Evolutionary conservation across 2,113 vertebrate species (phyloP).

Genomic region (Dicentrarchus labrax): DNA sequence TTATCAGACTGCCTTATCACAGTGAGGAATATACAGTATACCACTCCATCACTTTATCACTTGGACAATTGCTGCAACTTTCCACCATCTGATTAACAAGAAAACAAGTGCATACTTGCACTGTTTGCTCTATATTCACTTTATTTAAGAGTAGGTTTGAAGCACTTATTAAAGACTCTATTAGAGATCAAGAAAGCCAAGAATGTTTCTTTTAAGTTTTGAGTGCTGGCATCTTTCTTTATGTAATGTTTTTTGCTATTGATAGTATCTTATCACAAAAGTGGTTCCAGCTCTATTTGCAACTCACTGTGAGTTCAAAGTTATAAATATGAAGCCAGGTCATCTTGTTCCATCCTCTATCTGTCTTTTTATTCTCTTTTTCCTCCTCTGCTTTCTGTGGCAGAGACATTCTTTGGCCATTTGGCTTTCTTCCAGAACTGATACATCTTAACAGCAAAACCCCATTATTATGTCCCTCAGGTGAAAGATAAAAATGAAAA

Average conservation of each 20-base stretch:
- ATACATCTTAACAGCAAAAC: slow-evolving; percentile 7
- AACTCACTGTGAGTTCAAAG: slow-evolving; percentile 2
- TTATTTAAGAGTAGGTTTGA: not conserved
- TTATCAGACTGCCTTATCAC: not conserved
- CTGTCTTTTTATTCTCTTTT: not conserved
- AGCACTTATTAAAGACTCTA: not conserved
- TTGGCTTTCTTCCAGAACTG: slow-evolving; percentile 14
- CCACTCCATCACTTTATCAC: not conserved
- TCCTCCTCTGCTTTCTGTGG: slow-evolving; percentile 8
- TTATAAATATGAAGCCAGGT: slow-evolving; percentile 15
- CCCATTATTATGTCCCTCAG: not conserved
- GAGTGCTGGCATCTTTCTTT: not conserved
- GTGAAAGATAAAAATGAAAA: slow-evolving; percentile 6
- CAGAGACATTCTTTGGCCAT: not conserved
- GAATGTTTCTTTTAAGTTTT: not conserved
- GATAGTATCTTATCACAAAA: slow-evolving; percentile 1
- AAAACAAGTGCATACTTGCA: not conserved
- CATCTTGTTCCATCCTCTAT: slow-evolving; percentile 30
- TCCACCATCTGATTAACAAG: not conserved
- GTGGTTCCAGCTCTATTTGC: not conserved
- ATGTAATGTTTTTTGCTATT: not conserved
- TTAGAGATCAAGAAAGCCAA: not conserved
- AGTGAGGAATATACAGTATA: not conserved
- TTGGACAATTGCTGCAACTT: not conserved
- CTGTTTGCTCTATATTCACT: too few relatives aligned